A percentile compares a stretch with the other conserved stretches of the same genome.
These are phyloP conservation scores for Andrena minutula DNA, from an alignment of 2,888 invertebrate genomes.

Conservation along the genomic window DNA sequence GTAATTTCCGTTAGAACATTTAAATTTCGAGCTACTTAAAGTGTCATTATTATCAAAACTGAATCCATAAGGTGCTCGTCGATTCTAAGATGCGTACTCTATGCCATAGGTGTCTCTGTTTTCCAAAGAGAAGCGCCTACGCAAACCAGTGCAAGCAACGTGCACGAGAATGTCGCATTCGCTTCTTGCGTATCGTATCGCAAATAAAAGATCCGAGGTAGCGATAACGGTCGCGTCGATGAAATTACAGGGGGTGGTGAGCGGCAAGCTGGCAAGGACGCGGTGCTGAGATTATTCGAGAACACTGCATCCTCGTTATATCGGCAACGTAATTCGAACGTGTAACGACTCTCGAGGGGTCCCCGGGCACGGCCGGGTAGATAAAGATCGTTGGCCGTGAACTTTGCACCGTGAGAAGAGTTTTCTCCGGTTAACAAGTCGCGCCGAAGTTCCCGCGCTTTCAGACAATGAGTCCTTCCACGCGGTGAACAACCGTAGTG, in stretches of 20 bases:
- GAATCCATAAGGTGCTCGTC: too few relatives aligned
- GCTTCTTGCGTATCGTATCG: background rate
- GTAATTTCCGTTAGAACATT: too few relatives aligned
- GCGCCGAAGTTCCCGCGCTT: conserved; percentile 70
- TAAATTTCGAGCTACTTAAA: too few relatives aligned
- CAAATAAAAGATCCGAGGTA: conserved; percentile 11
- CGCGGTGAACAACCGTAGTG: conserved; percentile 62
- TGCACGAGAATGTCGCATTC: background rate
- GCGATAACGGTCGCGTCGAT: conserved; percentile 19
- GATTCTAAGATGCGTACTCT: too few relatives aligned
- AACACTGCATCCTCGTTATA: conserved; percentile 56
- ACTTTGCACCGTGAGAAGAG: conserved; percentile 82
- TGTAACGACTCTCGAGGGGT: conserved; percentile 67
- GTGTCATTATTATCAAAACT: too few relatives aligned
- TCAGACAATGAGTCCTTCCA: conserved; percentile 69
- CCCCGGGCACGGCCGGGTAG: conserved; percentile 65
- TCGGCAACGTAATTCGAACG: conserved; percentile 70
- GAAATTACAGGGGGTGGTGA: conserved; percentile 24
- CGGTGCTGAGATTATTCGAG: conserved; percentile 40
- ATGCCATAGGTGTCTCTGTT: background rate
- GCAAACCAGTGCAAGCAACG: too few relatives aligned
- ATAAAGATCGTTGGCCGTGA: conserved; percentile 76
- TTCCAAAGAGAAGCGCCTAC: background rate
- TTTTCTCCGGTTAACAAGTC: conserved; percentile 74
- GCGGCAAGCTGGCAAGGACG: conserved; percentile 10